Base-by-base conservation (phyloP, 1,140 invertebrate genomes). In the Xylocopa sonorina region DNA sequence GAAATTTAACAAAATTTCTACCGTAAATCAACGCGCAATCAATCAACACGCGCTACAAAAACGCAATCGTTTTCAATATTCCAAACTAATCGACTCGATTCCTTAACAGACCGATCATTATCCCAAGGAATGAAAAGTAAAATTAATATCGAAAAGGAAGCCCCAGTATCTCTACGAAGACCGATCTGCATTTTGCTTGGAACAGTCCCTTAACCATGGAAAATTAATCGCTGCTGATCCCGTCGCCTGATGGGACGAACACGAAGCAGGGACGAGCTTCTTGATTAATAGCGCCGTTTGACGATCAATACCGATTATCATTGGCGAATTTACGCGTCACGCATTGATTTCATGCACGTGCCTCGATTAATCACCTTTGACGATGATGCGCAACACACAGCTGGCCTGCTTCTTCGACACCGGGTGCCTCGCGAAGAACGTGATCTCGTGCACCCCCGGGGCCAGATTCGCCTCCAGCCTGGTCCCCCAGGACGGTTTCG, bases 401-500 rank as follows among this genome's bases (percentile, higher is more conserved):
- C 87, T 93, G 41, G 92, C 87, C 83, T 93, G 92, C 72, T 91
- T 91, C 85, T 92, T 93, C 38, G 92, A 92, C 62, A 92, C 89
- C 4, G 92, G 91, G 86, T 93, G 91, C 46, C 89, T 88, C 29
- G 92, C 92, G 72, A 88, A 92, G 80, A 93, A 93, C n/a, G 88
- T 91, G 73, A 93, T 87, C 80, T 91, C 89, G 82, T 92, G 90
- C 24, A 88, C 43, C 14, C 93, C 93, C 27, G 86, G 83, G 63
- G 90, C 89, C n/a, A 93, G 89, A 72, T 89, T 92, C 41, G 92
- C 91, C 63, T 93, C 92, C 62, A 93, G 85, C 73, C 91, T 88
- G 38, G 88, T 93, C 4, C 92, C 92, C 92, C 92, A 93, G 7
- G 91, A 91, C 14, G 93, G 93, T 71, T 91, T 91, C 58, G 92